Evolutionary conservation across 2,113 vertebrate species (phyloP), one percentile per base, ranked within the genome.

Genomic region (Ploceus nigricollis): DNA sequence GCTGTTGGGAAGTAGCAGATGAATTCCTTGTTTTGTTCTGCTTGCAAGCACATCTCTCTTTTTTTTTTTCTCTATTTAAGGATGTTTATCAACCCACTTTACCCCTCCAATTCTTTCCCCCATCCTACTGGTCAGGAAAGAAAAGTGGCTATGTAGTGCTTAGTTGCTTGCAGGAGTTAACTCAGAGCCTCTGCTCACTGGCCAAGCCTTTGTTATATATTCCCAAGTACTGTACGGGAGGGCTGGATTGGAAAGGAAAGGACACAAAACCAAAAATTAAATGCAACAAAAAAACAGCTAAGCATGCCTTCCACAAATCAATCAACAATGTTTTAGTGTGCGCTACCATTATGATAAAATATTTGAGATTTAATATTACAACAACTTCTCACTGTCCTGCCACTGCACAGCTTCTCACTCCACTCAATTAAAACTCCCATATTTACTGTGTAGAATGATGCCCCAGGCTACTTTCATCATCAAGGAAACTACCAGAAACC

Each of bases 31-130:
- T 39, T 94, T 61, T 82, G 7, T 7, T 69, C 16, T 56, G 14
- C 24, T 84, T 53, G 13, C 0, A 1, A 1, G 1, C 13, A 37
- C 5, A 25, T 22, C 2, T 56, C 10, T 42, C 21, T 37, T 10
- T 35, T 57, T 23, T 11, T 57, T 27, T 19, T 13, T 56, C 15
- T 72, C 5, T 28, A 5, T n/a, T 60, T 56, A 64, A 58, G 15
- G 47, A 37, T 42, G 11, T 37, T 87, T 69, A 64, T 72, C 44
- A 50, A 50, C 2, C 2, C 15, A 35, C 10, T 48, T 72, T 33
- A 37, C 3, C 2, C 7, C 70, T 60, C 7, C 6, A 7, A 9
- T 78, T 70, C 3, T 78, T 30, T 69, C 10, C 25, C 6, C 2
- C 0, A 2, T 51, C 6, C 10, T 53, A 47, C 23, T 35, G 25